Evolutionary conservation across 64 coral and sea anemone genomes (phyloP).

Genomic region (Porites lutea): DNA sequence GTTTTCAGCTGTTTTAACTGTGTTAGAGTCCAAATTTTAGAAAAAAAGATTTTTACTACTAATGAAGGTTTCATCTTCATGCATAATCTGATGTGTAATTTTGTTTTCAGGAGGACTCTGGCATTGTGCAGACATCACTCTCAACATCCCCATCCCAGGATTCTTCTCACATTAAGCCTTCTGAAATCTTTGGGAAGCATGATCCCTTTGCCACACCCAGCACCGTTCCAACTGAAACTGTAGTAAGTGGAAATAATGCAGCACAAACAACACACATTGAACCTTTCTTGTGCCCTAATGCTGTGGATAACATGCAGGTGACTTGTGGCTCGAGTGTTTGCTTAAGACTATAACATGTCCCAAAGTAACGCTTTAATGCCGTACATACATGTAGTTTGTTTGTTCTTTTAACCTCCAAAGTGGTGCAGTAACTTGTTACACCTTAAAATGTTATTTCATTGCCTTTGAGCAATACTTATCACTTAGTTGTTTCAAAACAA

Average conservation of each 20-base stretch:
- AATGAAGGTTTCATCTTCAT: background rate
- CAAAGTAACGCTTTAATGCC: slow-evolving; percentile 52
- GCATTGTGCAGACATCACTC: slow-evolving; percentile 76
- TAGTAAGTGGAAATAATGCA: slow-evolving; percentile 78
- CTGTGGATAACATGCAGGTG: slow-evolving; percentile 79
- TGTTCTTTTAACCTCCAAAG: background rate
- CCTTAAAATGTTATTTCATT: background rate
- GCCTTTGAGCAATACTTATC: background rate
- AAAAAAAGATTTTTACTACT: background rate
- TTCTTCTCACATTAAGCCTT: slow-evolving; percentile 75
- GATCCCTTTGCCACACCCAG: slow-evolving; percentile 80
- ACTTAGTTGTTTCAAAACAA: no score
- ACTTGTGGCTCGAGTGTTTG: slow-evolving; percentile 59
- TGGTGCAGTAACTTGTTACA: background rate
- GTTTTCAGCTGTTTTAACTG: no score
- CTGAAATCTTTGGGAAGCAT: slow-evolving; percentile 87
- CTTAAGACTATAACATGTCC: slow-evolving; percentile 43
- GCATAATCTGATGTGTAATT: background rate
- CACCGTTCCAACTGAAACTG: slow-evolving; percentile 45
- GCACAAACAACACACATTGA: slow-evolving; percentile 79
- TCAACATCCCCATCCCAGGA: slow-evolving; percentile 52
- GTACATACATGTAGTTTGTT: background rate
- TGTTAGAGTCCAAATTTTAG: no score
- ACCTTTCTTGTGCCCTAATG: slow-evolving; percentile 80
- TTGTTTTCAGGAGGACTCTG: slow-evolving; percentile 87